Evolutionary conservation across 2,113 vertebrate species (phyloP), one percentile per base, ranked within the genome.

Genomic region (Pangasianodon hypophthalmus): DNA sequence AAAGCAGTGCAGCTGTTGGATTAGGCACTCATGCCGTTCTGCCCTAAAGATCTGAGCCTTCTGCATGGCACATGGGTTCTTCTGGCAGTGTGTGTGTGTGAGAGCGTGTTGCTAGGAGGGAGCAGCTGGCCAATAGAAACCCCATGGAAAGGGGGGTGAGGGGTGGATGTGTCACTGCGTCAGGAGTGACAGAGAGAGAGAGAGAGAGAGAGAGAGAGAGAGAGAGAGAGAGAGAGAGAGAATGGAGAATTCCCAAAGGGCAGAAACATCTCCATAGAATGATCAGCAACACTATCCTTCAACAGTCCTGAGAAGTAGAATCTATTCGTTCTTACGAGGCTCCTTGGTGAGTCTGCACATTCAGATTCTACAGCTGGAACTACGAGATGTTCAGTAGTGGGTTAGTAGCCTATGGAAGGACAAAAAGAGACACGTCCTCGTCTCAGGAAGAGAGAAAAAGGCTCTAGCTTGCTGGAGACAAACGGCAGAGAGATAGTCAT

Each of bases 101-200:
- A 77, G 75, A 94, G 92, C 94, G 92, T 92, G 84, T 92, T 90
- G 93, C 93, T 94, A 93, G 92, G 93, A 93, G 94, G 91, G 84
- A 92, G 92, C 96, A 96, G 95, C 95, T 96, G 95, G 93, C 94
- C 90, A 94, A 93, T 93, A 94, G 95, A 94, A 88, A 50, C n/a
- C 82, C 84, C 44, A 84, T 29, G 82, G 46, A 81, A n/a, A 75
- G 58, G 29, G 37, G 64, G 54, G 84, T 11, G 69, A 71, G 84
- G 67, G 64, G 82, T 29, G 9, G 37, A 67, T 4, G 6, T 41
- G 84, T 71, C 52, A 79, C 37, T 60, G 50, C 32, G 48, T 69
- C 19, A 18, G 29, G 62, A 64, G n/a, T 46, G 75, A 44, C 37
- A 16, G 26, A 37, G 26, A 37, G 44, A 67, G 32, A 86, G 71